Conservation (phyloP, 2,113 vertebrate species). For the Gracilinanus agilis region DNA sequence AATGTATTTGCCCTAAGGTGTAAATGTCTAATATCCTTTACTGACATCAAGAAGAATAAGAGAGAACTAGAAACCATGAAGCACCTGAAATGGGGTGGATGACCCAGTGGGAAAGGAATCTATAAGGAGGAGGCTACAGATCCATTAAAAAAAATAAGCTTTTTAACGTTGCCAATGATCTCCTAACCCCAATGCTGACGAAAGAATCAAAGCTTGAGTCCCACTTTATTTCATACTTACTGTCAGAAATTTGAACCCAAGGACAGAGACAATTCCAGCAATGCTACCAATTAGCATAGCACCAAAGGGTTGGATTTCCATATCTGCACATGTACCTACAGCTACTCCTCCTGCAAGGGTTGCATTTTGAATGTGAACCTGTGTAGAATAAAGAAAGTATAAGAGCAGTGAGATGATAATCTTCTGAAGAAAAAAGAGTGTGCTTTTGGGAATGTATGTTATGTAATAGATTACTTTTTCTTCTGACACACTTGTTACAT, state of each 20-base stretch:
- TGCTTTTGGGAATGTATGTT: neutral
- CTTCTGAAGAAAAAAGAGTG: neutral
- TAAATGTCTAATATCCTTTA: neutral
- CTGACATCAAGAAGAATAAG: neutral
- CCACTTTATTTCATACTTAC: constrained; percentile 84
- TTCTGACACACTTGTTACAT: neutral
- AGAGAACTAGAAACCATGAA: neutral
- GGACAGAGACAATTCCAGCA: constrained; percentile 91
- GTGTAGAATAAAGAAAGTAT: neutral
- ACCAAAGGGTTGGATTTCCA: constrained; percentile 87
- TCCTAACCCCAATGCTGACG: neutral
- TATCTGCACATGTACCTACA: constrained; percentile 95
- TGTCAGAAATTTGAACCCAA: constrained; percentile 91
- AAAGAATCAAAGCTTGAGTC: neutral
- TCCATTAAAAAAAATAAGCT: neutral
- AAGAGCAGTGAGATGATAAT: neutral
- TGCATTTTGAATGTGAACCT: constrained; percentile 98
- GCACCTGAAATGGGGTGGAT: too few relatives aligned
- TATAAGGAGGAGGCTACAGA: neutral
- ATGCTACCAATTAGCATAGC: constrained; percentile 92
- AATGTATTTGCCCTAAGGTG: neutral
- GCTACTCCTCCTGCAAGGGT: constrained; percentile 97
- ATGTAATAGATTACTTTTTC: neutral
- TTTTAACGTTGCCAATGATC: neutral
- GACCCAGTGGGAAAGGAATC: neutral